These are phyloP conservation scores for Hemiscyllium ocellatum DNA, from an alignment of 2,113 vertebrate species.

Conservation along the genomic window DNA sequence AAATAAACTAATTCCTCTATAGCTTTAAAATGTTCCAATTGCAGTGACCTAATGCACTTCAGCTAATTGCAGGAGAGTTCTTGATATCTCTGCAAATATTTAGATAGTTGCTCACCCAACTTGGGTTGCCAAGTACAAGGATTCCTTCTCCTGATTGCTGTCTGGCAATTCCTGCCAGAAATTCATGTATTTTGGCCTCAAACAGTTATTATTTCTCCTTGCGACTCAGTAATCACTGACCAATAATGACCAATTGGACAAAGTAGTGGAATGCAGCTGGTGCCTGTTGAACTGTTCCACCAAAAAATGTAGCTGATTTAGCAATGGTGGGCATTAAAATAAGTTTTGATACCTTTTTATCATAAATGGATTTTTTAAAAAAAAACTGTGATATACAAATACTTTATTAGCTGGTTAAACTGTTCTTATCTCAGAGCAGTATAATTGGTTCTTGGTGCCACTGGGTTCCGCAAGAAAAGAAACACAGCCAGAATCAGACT, in stretches of 20 bases:
- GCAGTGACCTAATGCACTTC: background rate
- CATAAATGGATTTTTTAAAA: background rate
- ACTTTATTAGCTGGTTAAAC: background rate
- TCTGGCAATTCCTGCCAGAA: background rate
- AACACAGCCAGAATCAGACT: background rate
- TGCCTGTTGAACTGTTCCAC: background rate
- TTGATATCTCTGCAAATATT: background rate
- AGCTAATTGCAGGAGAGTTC: background rate
- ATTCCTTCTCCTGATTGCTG: background rate
- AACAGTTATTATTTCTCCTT: background rate
- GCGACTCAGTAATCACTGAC: background rate
- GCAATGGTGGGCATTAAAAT: background rate
- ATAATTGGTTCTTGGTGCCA: background rate
- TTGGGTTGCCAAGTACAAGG: background rate
- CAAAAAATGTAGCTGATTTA: background rate
- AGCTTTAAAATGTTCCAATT: background rate
- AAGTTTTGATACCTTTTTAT: background rate
- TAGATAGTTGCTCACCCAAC: background rate
- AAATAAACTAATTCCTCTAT: background rate
- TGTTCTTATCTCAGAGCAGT: background rate
- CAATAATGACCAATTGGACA: background rate
- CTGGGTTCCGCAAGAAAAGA: background rate
- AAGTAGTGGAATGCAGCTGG: background rate
- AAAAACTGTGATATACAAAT: background rate
- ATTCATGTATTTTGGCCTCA: background rate